Evolutionary conservation across 2,888 invertebrate species (phyloP).

Genomic region (Sabellastarte sp.): DNA sequence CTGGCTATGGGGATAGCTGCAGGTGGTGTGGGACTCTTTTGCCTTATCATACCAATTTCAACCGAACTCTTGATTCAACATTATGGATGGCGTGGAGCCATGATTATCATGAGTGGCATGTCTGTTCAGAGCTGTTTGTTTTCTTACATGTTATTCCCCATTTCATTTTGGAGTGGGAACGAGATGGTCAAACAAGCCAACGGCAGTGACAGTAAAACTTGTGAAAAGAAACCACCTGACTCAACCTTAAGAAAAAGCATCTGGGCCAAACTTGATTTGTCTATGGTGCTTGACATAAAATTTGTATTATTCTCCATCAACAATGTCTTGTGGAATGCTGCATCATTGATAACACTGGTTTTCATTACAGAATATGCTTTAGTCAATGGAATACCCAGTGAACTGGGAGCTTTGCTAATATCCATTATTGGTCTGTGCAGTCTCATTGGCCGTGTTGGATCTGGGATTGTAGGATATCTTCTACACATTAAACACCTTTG

Average conservation of each 20-base stretch:
- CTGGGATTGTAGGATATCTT: not conserved
- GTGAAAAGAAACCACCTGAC: too few species aligned
- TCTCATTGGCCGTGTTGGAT: not conserved
- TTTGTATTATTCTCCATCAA: slow-evolving; percentile 1
- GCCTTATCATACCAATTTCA: slow-evolving; percentile 1
- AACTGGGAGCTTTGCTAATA: not conserved
- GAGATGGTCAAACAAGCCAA: too few species aligned
- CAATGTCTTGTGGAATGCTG: not conserved
- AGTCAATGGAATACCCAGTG: not conserved
- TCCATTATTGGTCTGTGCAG: not conserved
- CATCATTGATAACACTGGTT: not conserved
- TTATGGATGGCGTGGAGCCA: slow-evolving; percentile 2
- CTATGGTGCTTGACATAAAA: not conserved
- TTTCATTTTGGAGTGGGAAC: not conserved
- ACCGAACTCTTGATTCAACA: not conserved
- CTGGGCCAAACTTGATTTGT: not conserved
- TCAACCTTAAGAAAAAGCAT: not conserved
- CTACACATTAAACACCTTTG: not conserved
- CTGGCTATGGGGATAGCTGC: slow-evolving; percentile 8
- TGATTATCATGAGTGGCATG: not conserved
- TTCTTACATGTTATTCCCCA: not conserved
- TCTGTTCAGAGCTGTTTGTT: not conserved
- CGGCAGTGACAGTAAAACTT: too few species aligned
- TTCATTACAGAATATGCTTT: not conserved
- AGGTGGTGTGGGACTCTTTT: slow-evolving; percentile 1